phyloP scores from a whole-genome alignment of 2,888 invertebrate species.

The Philopedon plagiatum region DNA sequence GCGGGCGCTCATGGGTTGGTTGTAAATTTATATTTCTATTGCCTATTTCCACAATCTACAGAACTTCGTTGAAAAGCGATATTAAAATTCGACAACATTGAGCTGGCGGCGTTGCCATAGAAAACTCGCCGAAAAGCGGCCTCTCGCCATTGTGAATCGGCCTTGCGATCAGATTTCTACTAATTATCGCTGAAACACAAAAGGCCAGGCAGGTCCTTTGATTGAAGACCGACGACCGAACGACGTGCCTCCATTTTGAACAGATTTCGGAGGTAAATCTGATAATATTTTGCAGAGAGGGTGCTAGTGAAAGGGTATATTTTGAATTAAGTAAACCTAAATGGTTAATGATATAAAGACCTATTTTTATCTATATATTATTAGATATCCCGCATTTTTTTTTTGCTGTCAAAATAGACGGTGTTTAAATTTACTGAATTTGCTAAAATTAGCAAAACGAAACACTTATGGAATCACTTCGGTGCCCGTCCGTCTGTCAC shows the following conservation, averaged over 20 bases:
- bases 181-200: conserved; percentile 58
- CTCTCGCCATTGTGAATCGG: conserved; percentile 36
- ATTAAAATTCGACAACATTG: not conserved
- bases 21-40: too few species aligned
- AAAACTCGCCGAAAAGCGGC: conserved; percentile 27
- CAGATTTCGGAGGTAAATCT: conserved; percentile 34
- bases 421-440: too few species aligned
- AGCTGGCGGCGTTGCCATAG: conserved; percentile 2
- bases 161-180: conserved; percentile 56
- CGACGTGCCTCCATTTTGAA: conserved; percentile 20
- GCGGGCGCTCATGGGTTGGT: too few species aligned
- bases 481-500: too few species aligned
- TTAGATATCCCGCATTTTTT: too few species aligned
- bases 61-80: not conserved
- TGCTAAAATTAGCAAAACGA: too few species aligned
- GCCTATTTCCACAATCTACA: not conserved
- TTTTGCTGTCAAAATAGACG: too few species aligned
- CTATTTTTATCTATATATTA: not conserved
- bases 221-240: conserved; percentile 43
- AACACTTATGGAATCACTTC: too few species aligned
- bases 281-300: conserved; percentile 22
- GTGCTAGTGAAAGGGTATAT: not conserved
- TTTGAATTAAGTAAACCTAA: too few species aligned
- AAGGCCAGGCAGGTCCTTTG: conserved; percentile 54
- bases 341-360: too few species aligned